Conservation (phyloP, 2,113 vertebrate genomes). For the Lucifuga dentata region DNA sequence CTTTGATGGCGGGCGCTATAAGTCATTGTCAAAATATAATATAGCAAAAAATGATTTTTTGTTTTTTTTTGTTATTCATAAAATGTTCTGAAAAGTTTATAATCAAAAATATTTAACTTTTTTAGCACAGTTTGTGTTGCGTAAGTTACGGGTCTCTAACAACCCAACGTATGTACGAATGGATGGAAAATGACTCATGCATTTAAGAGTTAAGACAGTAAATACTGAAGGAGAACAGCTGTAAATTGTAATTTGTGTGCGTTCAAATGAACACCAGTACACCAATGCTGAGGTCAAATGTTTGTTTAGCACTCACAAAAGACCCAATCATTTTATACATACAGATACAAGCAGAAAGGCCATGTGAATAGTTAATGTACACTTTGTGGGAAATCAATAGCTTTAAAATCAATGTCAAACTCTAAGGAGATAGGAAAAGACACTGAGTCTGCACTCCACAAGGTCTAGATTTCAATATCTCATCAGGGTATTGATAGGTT, state of each 20-base stretch:
- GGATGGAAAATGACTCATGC: no score
- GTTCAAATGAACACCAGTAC: no score
- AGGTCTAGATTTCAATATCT: conserved; percentile 53
- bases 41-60: no score
- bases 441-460: conserved; percentile 47
- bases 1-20: no score
- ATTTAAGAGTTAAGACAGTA: conserved; percentile 48
- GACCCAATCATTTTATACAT: conserved; percentile 5
- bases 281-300: background rate
- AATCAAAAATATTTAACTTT: no score
- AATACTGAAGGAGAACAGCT: conserved; percentile 33
- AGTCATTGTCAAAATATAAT: no score
- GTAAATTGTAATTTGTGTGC: no score
- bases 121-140: no score
- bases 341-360: conserved; percentile 21
- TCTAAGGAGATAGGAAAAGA: conserved; percentile 37
- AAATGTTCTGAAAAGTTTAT: no score
- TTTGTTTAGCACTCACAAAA: background rate
- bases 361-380: conserved; percentile 48
- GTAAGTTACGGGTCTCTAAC: no score
- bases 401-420: conserved; percentile 52
- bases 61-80: no score
- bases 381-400: conserved; percentile 52
- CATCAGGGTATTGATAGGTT: conserved; percentile 36
- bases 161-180: no score